Base-by-base conservation (phyloP, 2,113 vertebrate genomes). In the Haemorhous mexicanus region DNA sequence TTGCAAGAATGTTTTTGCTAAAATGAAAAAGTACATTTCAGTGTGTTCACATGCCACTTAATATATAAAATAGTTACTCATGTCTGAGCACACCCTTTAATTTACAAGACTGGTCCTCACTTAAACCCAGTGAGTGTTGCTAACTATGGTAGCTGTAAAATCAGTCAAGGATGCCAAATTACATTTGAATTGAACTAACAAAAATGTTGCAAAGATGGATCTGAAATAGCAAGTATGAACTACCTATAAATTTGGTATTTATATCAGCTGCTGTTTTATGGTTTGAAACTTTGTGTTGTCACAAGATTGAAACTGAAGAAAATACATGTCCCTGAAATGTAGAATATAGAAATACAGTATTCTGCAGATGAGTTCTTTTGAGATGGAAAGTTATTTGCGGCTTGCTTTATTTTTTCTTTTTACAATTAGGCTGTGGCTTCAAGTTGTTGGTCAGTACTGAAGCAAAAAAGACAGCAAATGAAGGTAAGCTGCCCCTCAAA, bases 381-480 rank as follows among this genome's bases (percentile, higher is more conserved):
- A 64, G 70, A 67, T 67, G 26, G 52, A 78, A 61, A 44, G 17
- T 56, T 0, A 47, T 53, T 86, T 76, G 1, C 35, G 33, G 8
- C 11, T 12, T 47, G 35, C 52, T 64, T 73, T 53, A 7, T 21
- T 52, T 61, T 90, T 50, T 69, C 22, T 32, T 35, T 27, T 82
- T 30, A 24, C 15, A 39, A 92, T 32, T 97, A 99, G 99, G 99
- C 99, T 9, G 99, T 99, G 93, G 98, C 99, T 56, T 99, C 99
- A 13, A 99, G 99, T 95, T 99, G 99, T 95, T 99, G 99, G 99
- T 99, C 99, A 4, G 99, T 99, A 37, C 98, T 99, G 91, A 99
- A 99, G 94, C 99, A 99, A 96, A 99, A 99, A 96, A 98, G 98
- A 86, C 98, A 99, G 41, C 98, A 99, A 96, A 98, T 99, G 97